These are phyloP conservation scores for Lasioglossum marginatum DNA, from an alignment of 2,888 invertebrate species.

Conservation along the genomic window DNA sequence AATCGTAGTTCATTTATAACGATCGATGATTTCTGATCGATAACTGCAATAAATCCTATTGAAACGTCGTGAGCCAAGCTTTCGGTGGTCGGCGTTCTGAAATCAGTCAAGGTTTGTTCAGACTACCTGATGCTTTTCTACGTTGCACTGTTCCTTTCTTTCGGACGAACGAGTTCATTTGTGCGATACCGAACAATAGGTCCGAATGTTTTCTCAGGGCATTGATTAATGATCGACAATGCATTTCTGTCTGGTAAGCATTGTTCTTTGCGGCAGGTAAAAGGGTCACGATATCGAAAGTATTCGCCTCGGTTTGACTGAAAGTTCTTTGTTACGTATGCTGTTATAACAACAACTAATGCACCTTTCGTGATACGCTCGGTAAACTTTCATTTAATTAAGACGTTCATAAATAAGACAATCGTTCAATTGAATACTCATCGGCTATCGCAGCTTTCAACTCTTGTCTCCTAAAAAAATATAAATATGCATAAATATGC, in stretches of 20 bases:
- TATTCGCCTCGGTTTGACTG: conserved; percentile 33
- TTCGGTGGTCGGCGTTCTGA: conserved; percentile 14
- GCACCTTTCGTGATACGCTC: conserved; percentile 2
- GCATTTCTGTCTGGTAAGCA: conserved; percentile 43
- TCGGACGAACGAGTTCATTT: conserved; percentile 51
- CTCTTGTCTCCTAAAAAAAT: not conserved
- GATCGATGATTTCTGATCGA: conserved; percentile 40
- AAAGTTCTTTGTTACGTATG: conserved; percentile 26
- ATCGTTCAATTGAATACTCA: not conserved
- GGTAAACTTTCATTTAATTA: conserved; percentile 4
- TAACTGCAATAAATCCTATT: conserved; percentile 39
- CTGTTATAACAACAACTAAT: not conserved
- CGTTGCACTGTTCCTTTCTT: conserved; percentile 25
- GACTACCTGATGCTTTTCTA: conserved; percentile 17
- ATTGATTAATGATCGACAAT: conserved; percentile 68
- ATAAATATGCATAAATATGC: not conserved
- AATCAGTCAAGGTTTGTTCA: conserved; percentile 36
- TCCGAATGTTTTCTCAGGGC: conserved; percentile 49
- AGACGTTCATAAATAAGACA: not conserved
- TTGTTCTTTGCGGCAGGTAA: conserved; percentile 59
- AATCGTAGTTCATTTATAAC: conserved; percentile 29
- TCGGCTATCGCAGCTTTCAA: not conserved
- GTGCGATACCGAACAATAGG: conserved; percentile 50
- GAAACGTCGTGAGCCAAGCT: conserved; percentile 21
- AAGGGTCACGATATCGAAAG: conserved; percentile 49